Evolutionary conservation across 2,797 vertebrate genomes (phyloP), one percentile per base, ranked within the genome.

Genomic region (Poliocrania exsul): DNA sequence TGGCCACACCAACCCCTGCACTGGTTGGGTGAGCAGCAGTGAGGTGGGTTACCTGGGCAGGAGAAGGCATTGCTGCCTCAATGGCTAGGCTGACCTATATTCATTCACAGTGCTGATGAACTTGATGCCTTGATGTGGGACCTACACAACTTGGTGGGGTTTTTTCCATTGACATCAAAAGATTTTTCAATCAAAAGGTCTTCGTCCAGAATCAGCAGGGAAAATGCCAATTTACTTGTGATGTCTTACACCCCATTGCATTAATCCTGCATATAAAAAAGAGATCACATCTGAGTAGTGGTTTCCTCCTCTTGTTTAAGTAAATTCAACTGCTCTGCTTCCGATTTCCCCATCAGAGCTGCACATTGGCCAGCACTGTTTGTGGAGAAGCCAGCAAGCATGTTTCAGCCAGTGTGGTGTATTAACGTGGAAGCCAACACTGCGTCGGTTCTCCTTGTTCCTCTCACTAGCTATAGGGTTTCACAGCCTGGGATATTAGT

Each of bases 401-500:
- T 33, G 14, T 86, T 92, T 75, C 70, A 94, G 83, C 33, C 73
- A 25, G 73, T 0, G 1, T 77, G 67, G 77, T 66, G 38, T 67
- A 93, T 81, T 91, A 84, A 73, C 2, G 5, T 57, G 73, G 53
- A 91, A 96, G 85, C 56, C 80, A 86, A 60, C 1, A 10, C 73
- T 62, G 62, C 17, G 51, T 51, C 8, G 20, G 77, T 87, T 82
- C 54, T 90, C 50, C 91, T 93, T 90, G 65, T 62, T 94, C 71
- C 66, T 94, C 44, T 82, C 80, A 54, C 50, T 71, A 64, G 77
- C 88, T 94, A 95, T 97, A 96, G 94, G 83, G 40, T 96, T 95
- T 95, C 92, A 94, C 82, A 95, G 94, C 33, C 89, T 85, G 70
- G 78, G 77, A 91, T 94, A 94, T 96, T 97, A 88, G 95, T 96